These are phyloP conservation scores for Entelurus aequoreus DNA, from an alignment of 2,113 vertebrate species.

Conservation along the genomic window DNA sequence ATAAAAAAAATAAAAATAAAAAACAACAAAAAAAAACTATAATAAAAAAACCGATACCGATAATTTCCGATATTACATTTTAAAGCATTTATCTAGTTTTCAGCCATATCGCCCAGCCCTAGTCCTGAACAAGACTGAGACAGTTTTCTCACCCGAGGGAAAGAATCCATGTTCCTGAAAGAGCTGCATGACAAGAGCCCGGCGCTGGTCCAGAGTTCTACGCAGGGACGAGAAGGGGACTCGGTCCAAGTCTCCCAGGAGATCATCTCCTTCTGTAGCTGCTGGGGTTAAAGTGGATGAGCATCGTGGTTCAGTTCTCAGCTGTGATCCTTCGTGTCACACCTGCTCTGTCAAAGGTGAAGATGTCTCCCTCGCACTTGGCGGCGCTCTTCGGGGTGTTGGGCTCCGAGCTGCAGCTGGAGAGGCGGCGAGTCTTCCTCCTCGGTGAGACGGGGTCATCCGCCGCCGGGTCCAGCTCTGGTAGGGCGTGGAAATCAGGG, in stretches of 20 bases:
- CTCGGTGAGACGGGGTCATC: constrained; percentile 87
- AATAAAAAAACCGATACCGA: too few relatives aligned
- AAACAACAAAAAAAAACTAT: too few relatives aligned
- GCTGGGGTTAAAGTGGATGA: neutral
- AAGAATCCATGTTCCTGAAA: constrained; percentile 94
- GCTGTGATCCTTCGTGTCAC: neutral
- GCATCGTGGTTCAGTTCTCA: neutral
- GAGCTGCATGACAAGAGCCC: constrained; percentile 90
- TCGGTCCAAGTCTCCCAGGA: constrained; percentile 81
- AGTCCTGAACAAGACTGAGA: too few relatives aligned
- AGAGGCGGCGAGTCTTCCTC: constrained; percentile 84
- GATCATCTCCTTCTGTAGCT: constrained; percentile 80
- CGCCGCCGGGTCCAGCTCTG: constrained; percentile 76
- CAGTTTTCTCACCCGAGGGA: constrained; percentile 76
- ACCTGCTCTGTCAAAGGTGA: constrained; percentile 84
- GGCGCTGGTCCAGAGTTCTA: constrained; percentile 85
- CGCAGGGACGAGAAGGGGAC: constrained; percentile 83
- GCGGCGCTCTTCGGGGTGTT: constrained; percentile 88
- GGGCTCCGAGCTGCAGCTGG: constrained; percentile 89
- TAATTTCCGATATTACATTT: too few relatives aligned
- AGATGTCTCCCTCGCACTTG: constrained; percentile 90
- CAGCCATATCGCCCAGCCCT: too few relatives aligned
- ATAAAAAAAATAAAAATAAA: too few relatives aligned
- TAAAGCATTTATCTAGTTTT: too few relatives aligned
- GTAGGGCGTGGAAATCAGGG: neutral